phyloP scores from a whole-genome alignment of 2,888 invertebrate genomes.

The Mimachlamys varia region DNA sequence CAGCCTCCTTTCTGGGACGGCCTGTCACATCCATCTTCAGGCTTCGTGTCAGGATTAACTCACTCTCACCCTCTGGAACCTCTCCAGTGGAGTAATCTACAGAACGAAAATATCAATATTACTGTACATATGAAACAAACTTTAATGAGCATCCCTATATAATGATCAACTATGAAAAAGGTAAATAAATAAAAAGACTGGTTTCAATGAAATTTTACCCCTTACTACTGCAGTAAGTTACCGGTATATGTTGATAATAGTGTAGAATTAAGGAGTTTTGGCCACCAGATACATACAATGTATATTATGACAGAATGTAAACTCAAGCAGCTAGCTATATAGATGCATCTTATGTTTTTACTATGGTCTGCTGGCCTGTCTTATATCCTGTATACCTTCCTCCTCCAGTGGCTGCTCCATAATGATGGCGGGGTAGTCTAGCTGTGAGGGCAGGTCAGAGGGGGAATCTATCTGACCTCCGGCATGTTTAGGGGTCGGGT shows the following conservation, averaged over 20 bases:
- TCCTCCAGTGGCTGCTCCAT: conserved; percentile 74
- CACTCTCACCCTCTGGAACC: conserved; percentile 55
- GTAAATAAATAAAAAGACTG: no score
- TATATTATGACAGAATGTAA: no score
- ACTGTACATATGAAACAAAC: neutral
- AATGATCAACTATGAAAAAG: no score
- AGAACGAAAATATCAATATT: neutral
- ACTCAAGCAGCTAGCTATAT: no score
- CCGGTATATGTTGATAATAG: no score
- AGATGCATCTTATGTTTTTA: no score
- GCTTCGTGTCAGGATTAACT: conserved; percentile 64
- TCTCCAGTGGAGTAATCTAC: conserved; percentile 44
- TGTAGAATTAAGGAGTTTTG: no score
- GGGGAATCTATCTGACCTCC: conserved; percentile 66
- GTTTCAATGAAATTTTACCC: no score
- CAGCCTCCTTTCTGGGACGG: conserved; percentile 68
- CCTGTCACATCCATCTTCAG: conserved; percentile 74
- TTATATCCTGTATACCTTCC: conserved; percentile 60
- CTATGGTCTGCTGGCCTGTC: no score
- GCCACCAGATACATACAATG: no score
- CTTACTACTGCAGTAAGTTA: no score
- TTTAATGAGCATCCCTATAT: neutral
- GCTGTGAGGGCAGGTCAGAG: conserved; percentile 67
- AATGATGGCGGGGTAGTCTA: conserved; percentile 71
- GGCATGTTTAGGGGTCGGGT: conserved; percentile 73